Evolutionary conservation across 1,140 invertebrate species (phyloP), one percentile per base, ranked within the genome.

Genomic region (Tetramorium simillimum): DNA sequence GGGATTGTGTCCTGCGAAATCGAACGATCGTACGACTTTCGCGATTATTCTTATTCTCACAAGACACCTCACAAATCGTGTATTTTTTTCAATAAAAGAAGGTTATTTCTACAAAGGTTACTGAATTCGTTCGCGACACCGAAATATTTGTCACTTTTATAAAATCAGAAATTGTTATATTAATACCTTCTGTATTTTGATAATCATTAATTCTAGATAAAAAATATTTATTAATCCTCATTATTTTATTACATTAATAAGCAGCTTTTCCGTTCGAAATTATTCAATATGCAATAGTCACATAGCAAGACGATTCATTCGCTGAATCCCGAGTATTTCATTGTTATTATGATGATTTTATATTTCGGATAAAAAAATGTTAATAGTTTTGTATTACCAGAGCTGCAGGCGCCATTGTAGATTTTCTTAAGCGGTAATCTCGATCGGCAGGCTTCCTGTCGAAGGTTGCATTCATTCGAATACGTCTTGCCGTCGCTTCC

Each of bases 401-500:
- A 97, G 92, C 96, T 96, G 94, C 98, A 98, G 93, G 97, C 97
- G 81, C 97, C 98, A 72, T 96, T 96, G 93, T 98, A 98, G 90
- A 98, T 97, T 84, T 98, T 97, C 91, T 97, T 96, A 1, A 98
- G 95, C 49, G 96, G 96, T 93, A 97, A 97, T 88, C 97, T 95
- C 12, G 97, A 96, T 89, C 97, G 96, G 93, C 97, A 98, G 28
- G 97, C 97, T 93, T 98, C 97, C 87, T 97, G 96, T 75, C 97
- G 96, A 88, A 98, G 96, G 86, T 96, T 96, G 94, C 98, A 99
- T 92, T 98, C 97, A 94, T 98, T 98, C 33, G 97, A 97, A 95
- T 99, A 99, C 1, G 98, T 98, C 95, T 97, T 97, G 40, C 97
- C 97, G 92, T 98, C 97, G 6, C 97, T 98, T 12, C 97, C 98